Conservation (phyloP, 2,113 vertebrate species). For the Maccullochella peelii region DNA sequence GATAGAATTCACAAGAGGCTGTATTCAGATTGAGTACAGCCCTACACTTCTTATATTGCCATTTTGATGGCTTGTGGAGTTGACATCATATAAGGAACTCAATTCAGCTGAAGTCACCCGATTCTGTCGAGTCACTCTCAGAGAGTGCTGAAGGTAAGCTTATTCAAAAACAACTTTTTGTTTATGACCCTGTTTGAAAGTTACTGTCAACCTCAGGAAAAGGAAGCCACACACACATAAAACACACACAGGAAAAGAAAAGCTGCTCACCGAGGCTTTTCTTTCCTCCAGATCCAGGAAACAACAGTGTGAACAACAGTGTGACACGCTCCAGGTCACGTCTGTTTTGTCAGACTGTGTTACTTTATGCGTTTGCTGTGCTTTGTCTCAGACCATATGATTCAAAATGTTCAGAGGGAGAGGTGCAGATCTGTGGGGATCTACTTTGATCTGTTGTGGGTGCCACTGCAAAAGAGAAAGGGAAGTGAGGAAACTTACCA, state of each 20-base stretch:
- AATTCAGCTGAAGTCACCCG: conserved; percentile 39
- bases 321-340: conserved; percentile 55
- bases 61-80: conserved; percentile 50
- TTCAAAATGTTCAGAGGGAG: conserved; percentile 45
- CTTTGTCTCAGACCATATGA: conserved; percentile 33
- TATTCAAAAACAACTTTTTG: conserved; percentile 51
- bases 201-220: conserved; percentile 68
- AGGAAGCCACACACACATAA: conserved; percentile 51
- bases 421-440: conserved; percentile 10
- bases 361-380: conserved; percentile 43
- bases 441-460: conserved; percentile 8
- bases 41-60: conserved; percentile 20
- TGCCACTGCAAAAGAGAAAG: conserved; percentile 12
- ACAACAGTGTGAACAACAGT: conserved; percentile 47
- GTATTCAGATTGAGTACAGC: conserved; percentile 35
- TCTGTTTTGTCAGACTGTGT: conserved; percentile 40
- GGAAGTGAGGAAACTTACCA: conserved; percentile 49
- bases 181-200: conserved; percentile 71
- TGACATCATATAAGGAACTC: conserved; percentile 54
- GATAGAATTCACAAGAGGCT: conserved; percentile 30
- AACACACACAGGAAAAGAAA: conserved; percentile 33
- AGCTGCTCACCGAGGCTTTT: conserved; percentile 32
- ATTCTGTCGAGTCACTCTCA: conserved; percentile 37
- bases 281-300: conserved; percentile 55
- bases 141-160: conserved; percentile 74